Percentiles rank a stretch among this genome's conserved stretches.
phyloP scores from a whole-genome alignment of 2,888 invertebrate genomes.

The Cactoblastis cactorum region DNA sequence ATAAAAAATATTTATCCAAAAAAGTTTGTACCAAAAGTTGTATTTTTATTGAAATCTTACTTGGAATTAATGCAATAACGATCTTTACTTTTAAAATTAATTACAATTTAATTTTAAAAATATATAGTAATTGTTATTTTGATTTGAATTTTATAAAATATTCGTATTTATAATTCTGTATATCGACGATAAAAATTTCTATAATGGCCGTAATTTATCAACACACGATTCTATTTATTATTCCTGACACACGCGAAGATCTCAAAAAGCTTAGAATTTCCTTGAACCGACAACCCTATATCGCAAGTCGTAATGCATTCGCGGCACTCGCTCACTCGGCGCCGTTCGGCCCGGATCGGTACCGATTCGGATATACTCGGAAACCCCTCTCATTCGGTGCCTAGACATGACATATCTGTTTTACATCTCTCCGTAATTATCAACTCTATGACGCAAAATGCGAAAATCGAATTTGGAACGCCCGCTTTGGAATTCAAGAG shows the following conservation, averaged over 20 bases:
- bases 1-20: too few relatives aligned
- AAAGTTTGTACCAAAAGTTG: too few relatives aligned
- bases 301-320: slow-evolving; percentile 72
- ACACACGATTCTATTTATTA: not conserved
- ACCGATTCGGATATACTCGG: slow-evolving; percentile 67
- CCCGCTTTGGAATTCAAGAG: slow-evolving; percentile 44
- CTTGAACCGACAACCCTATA: slow-evolving; percentile 54
- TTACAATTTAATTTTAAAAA: too few relatives aligned
- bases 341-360: slow-evolving; percentile 76
- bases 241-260: not conserved
- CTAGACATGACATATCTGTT: slow-evolving; percentile 66
- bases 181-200: too few relatives aligned
- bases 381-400: slow-evolving; percentile 70
- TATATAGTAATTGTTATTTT: too few relatives aligned
- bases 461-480: slow-evolving; percentile 31
- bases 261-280: slow-evolving; percentile 31
- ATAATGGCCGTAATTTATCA: not conserved
- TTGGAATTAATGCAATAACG: too few relatives aligned
- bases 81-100: too few relatives aligned
- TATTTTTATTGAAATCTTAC: too few relatives aligned
- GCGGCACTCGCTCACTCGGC: slow-evolving; percentile 70
- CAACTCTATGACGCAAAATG: slow-evolving; percentile 23
- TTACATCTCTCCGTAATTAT: slow-evolving; percentile 27
- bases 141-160: too few relatives aligned
- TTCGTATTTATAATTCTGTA: too few relatives aligned